A percentile compares a stretch with the other conserved stretches of the same genome.
Evolutionary conservation across 2,888 invertebrate genomes (phyloP).

Genomic region (Holacanthella duospinosa): DNA sequence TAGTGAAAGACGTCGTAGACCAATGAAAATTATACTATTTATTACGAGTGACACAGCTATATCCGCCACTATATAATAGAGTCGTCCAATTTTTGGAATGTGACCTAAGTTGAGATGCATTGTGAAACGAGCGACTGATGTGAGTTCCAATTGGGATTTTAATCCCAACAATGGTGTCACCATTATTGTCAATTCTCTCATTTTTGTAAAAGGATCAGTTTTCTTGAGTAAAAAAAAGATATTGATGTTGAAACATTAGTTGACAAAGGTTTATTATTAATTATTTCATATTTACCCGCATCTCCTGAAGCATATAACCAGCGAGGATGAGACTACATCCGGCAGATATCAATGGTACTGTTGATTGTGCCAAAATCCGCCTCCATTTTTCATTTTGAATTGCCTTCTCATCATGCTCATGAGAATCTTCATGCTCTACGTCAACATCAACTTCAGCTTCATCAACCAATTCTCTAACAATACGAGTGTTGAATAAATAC

Average conservation of each 20-base stretch:
- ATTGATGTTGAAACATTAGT: not conserved
- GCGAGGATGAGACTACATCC: not conserved
- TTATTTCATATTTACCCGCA: not conserved
- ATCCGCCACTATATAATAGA: not conserved
- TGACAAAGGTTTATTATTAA: no score
- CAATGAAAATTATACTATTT: no score
- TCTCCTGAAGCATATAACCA: not conserved
- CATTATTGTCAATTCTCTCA: not conserved
- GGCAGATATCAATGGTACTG: not conserved
- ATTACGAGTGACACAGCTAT: not conserved
- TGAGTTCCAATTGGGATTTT: not conserved
- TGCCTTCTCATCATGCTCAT: not conserved
- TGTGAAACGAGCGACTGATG: not conserved
- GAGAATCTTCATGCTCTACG: not conserved
- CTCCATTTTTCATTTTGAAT: not conserved
- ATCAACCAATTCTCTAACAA: not conserved
- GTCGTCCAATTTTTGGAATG: not conserved
- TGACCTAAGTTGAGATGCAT: not conserved
- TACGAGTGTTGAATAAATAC: not conserved
- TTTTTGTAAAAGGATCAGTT: not conserved
- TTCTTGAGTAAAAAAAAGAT: not conserved
- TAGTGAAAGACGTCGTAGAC: no score
- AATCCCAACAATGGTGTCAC: not conserved
- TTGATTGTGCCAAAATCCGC: not conserved
- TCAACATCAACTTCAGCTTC: not conserved